A percentile compares a stretch with the other conserved stretches of the same genome.
These are phyloP conservation scores for Gobio occitaniae DNA, from an alignment of 2,797 vertebrate species.

Conservation along the genomic window DNA sequence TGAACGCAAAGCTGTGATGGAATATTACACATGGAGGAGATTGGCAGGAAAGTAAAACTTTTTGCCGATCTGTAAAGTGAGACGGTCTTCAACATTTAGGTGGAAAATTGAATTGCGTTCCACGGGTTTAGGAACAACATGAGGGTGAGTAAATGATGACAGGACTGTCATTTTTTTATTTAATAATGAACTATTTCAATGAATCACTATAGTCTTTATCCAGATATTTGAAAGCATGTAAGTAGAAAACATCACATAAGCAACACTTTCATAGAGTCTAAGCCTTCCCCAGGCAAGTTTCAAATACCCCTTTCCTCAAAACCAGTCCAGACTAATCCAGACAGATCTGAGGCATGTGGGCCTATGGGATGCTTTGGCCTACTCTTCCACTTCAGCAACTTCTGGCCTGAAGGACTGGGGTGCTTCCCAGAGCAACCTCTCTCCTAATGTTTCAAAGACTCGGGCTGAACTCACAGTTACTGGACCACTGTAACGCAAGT, in stretches of 20 bases:
- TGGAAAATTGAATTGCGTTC: background rate
- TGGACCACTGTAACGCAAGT: background rate
- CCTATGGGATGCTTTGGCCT: constrained; percentile 9
- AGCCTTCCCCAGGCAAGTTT: constrained; percentile 14
- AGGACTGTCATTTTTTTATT: background rate
- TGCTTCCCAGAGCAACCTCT: constrained; percentile 23
- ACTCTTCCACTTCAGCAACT: constrained; percentile 9
- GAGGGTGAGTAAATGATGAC: background rate
- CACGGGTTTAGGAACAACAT: background rate
- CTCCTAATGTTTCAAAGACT: constrained; percentile 30
- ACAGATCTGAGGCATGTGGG: constrained; percentile 34
- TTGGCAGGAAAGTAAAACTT: constrained; percentile 27
- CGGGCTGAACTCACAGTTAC: background rate
- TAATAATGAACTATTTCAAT: background rate
- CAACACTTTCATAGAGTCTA: background rate
- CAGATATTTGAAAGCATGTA: background rate
- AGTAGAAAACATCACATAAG: background rate
- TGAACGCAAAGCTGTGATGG: constrained; percentile 4
- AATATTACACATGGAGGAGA: constrained; percentile 26
- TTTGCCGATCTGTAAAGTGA: constrained; percentile 1
- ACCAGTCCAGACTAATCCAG: constrained; percentile 19
- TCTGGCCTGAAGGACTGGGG: constrained; percentile 11
- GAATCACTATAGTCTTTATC: background rate
- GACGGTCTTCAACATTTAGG: background rate
- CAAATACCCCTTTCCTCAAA: constrained; percentile 13